phyloP scores from a whole-genome alignment of 2,888 invertebrate species.

The Watsonalla cultraria region DNA sequence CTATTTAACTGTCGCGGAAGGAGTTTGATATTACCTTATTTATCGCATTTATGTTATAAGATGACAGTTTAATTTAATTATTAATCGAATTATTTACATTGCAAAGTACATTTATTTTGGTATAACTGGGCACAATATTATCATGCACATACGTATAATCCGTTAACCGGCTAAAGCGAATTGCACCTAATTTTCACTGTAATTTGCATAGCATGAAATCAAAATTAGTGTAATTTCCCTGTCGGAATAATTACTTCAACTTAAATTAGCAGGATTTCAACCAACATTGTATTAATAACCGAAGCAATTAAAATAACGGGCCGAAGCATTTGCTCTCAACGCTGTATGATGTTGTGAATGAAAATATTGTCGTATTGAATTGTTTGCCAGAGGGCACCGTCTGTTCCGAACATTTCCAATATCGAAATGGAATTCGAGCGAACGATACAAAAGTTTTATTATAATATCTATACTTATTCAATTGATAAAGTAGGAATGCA shows the following conservation, averaged over 20 bases:
- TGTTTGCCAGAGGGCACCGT: constrained; percentile 7
- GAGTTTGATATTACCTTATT: constrained; percentile 6
- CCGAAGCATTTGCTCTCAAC: not conserved
- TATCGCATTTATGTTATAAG: too few species aligned
- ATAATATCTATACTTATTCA: too few species aligned
- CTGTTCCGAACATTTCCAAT: constrained; percentile 25
- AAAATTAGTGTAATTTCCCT: not conserved
- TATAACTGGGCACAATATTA: too few species aligned
- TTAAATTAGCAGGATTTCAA: not conserved
- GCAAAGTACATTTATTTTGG: too few species aligned
- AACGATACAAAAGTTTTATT: constrained; percentile 18
- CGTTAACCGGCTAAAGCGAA: not conserved
- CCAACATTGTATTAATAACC: not conserved
- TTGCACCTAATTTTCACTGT: not conserved
- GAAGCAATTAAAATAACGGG: not conserved
- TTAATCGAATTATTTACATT: too few species aligned
- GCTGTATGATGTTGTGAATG: constrained; percentile 1
- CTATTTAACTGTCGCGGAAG: not conserved
- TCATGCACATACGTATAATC: not conserved
- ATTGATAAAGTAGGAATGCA: constrained; percentile 8
- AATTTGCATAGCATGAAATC: not conserved
- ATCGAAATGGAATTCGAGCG: constrained; percentile 17
- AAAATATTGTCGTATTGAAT: constrained; percentile 18
- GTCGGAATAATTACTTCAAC: constrained; percentile 17
- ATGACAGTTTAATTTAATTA: too few species aligned